Percentiles rank a stretch among this genome's conserved stretches.
Conservation (phyloP, 2,888 invertebrate species). For the Aspidapion aeneum region DNA sequence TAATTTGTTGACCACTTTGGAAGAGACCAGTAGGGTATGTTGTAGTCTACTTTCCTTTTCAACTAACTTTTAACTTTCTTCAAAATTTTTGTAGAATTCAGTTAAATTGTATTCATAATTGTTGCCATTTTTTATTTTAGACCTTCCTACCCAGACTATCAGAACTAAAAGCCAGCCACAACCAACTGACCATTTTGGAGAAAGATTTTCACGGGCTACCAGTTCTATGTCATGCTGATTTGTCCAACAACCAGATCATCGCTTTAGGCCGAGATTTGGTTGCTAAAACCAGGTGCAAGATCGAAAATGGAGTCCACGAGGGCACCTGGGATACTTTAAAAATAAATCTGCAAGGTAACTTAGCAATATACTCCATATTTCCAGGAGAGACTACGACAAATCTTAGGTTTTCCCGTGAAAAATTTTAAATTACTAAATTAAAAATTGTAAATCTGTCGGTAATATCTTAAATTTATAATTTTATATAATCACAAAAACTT, state of each 20-base stretch:
- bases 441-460: slow-evolving; percentile 1
- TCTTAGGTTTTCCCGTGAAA: not conserved
- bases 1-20: slow-evolving; percentile 71
- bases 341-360: slow-evolving; percentile 74
- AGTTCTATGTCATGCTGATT: slow-evolving; percentile 74
- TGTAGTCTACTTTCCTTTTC: not conserved
- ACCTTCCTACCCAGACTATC: slow-evolving; percentile 74
- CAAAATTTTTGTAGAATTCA: too few relatives aligned
- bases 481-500: too few relatives aligned
- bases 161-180: slow-evolving; percentile 72
- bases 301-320: slow-evolving; percentile 72
- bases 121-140: slow-evolving; percentile 51
- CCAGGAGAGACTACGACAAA: too few relatives aligned
- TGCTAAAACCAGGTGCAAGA: slow-evolving; percentile 74
- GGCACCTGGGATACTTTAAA: slow-evolving; percentile 59
- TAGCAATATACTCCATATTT: too few relatives aligned
- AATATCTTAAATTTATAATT: too few relatives aligned
- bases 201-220: slow-evolving; percentile 82
- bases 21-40: slow-evolving; percentile 77
- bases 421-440: not conserved
- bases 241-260: slow-evolving; percentile 73
- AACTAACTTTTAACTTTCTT: not conserved
- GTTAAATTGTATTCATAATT: not conserved
- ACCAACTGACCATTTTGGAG: slow-evolving; percentile 69
- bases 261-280: slow-evolving; percentile 71